Evolutionary conservation across 2,888 invertebrate genomes (phyloP).

Genomic region (Eupithecia centaureata): DNA sequence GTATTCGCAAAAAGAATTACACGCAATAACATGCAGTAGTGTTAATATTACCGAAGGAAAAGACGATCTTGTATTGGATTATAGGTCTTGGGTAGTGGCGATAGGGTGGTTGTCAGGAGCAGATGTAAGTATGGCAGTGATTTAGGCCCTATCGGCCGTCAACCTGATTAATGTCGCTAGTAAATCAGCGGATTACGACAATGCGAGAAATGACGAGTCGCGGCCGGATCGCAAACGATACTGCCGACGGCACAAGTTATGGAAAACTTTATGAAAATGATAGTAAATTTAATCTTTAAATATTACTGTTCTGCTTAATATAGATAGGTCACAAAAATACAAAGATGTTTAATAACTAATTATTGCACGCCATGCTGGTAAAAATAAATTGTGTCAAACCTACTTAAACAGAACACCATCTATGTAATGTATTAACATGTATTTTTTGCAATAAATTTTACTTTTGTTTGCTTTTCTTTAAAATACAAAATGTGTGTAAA

Average conservation of each 20-base stretch:
- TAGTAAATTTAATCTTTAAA: neutral
- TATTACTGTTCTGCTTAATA: too few relatives aligned
- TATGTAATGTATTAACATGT: too few relatives aligned
- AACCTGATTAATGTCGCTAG: slow-evolving; percentile 83
- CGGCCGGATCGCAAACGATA: slow-evolving; percentile 76
- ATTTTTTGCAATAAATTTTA: too few relatives aligned
- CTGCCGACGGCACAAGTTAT: slow-evolving; percentile 51
- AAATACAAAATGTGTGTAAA: too few relatives aligned
- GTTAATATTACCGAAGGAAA: slow-evolving; percentile 64
- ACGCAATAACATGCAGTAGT: slow-evolving; percentile 82
- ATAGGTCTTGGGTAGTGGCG: slow-evolving; percentile 50
- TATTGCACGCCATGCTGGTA: too few relatives aligned
- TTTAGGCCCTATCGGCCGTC: slow-evolving; percentile 84
- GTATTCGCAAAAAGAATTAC: slow-evolving; percentile 82
- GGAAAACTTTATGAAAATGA: slow-evolving; percentile 9
- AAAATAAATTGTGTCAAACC: too few relatives aligned
- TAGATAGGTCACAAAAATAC: too few relatives aligned
- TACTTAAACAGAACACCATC: too few relatives aligned
- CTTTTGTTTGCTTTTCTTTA: neutral
- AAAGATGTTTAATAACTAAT: too few relatives aligned
- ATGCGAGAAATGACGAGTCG: slow-evolving; percentile 84
- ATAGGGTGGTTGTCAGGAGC: slow-evolving; percentile 59
- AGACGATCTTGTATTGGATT: slow-evolving; percentile 42
- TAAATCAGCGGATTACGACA: slow-evolving; percentile 85
- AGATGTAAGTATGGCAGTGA: slow-evolving; percentile 69